phyloP scores from a whole-genome alignment of 2,797 vertebrate species.

The Megalops cyprinoides region DNA sequence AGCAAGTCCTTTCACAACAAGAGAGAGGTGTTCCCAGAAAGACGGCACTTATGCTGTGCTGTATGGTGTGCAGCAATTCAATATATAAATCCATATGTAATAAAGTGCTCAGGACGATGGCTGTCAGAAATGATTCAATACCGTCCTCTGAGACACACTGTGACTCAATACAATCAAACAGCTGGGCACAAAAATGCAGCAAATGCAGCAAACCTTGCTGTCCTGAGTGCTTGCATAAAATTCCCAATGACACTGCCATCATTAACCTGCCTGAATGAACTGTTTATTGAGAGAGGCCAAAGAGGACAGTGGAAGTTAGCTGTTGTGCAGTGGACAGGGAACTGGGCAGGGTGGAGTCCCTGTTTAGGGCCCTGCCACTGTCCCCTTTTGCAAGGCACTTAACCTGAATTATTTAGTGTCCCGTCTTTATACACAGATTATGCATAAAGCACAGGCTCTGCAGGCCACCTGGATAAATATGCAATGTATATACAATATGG shows the following conservation, averaged over 20 bases:
- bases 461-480: too few relatives aligned
- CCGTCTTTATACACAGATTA: too few relatives aligned
- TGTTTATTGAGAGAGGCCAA: background rate
- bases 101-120: background rate
- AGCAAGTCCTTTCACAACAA: background rate
- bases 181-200: background rate
- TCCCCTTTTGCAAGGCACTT: too few relatives aligned
- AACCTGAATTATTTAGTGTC: too few relatives aligned
- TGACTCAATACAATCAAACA: background rate
- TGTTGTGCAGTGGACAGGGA: too few relatives aligned
- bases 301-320: too few relatives aligned
- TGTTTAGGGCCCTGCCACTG: too few relatives aligned
- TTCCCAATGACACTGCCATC: background rate
- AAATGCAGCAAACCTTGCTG: background rate
- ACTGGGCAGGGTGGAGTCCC: too few relatives aligned
- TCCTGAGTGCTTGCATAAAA: background rate
- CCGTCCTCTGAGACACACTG: background rate
- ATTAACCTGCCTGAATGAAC: background rate
- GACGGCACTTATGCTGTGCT: too few relatives aligned
- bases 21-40: too few relatives aligned
- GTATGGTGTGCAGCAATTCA: background rate
- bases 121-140: background rate
- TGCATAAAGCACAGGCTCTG: too few relatives aligned
- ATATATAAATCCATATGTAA: background rate
- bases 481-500: too few relatives aligned